Base-by-base conservation (phyloP, 2,888 invertebrate species). In the Girardia tigrina region DNA sequence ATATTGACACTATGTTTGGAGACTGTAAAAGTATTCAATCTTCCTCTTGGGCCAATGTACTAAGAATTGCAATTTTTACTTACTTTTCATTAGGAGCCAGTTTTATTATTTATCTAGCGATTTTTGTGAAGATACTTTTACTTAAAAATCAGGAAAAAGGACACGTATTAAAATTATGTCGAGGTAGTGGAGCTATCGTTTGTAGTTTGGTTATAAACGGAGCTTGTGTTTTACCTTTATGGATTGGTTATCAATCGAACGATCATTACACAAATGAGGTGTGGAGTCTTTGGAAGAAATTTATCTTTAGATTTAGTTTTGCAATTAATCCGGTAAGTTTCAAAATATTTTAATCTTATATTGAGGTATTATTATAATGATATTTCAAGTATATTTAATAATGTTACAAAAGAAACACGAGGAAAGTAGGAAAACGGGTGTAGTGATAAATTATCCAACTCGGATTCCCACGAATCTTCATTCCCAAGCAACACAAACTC, bases 181-280 rank as follows among this genome's bases (percentile, higher is more conserved):
- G 70, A 71, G 73, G 73, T n/a, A 72, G 72, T 72, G 36, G 26
- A 4, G 73, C 73, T n/a, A 73, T 73, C 42, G 29, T 73, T 71
- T 26, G 6, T 8, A 73, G 42, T 73, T 42, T 73, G 73, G 4
- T 73, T 28, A 42, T 73, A 20, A 42, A 73, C 26, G 29, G 36
- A 16, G 4, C 56, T 14, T 73, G 73, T 73, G 73, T 73, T 71
- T 23, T 73, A 8, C 73, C 73, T 4, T 6, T 73, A 12, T 73
- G 73, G 73, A 71, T 73, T 14, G 4, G 4, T 6, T 8, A n/a
- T 4, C 12, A 6, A 8, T 28, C 28, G 26, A 20, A 16, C 4
- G 56, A 26, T 23, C 56, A 73, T 56, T 8, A 29, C n/a, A 71
- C 12, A 16, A 8, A 4, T 8, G 4, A 42, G 6, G 29, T 26